Percentiles rank a stretch among this genome's conserved stretches.
Conservation (phyloP, 2,888 invertebrate genomes). For the Elegia similella region DNA sequence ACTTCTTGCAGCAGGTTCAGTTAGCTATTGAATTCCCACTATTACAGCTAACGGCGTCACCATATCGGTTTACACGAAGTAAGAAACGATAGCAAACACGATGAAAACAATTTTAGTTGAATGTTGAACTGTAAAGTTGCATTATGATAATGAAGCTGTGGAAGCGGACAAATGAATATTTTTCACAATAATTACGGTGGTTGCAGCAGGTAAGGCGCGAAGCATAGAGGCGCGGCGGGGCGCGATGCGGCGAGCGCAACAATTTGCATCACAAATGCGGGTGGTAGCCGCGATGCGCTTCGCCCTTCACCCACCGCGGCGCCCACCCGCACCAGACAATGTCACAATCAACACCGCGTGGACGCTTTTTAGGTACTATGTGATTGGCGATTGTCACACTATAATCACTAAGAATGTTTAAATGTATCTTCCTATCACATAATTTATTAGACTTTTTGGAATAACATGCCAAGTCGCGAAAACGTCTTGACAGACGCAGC, state of each 20-base stretch:
- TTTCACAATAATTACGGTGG: constrained; percentile 73
- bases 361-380: constrained; percentile 74
- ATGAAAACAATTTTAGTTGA: constrained; percentile 27
- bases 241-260: constrained; percentile 54
- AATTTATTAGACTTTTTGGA: neutral
- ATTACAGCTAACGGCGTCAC: constrained; percentile 51
- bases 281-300: constrained; percentile 59
- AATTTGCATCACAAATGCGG: constrained; percentile 70
- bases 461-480: neutral
- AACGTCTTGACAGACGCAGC: neutral
- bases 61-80: constrained; percentile 53
- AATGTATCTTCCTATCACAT: constrained; percentile 19
- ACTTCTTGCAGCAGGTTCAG: constrained; percentile 60
- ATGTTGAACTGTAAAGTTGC: constrained; percentile 36
- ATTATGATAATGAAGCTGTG: constrained; percentile 59
- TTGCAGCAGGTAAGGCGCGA: constrained; percentile 70
- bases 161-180: constrained; percentile 74
- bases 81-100: constrained; percentile 30
- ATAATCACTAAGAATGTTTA: constrained; percentile 56
- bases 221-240: constrained; percentile 53
- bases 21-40: constrained; percentile 70
- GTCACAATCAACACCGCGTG: constrained; percentile 79
- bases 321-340: constrained; percentile 69
- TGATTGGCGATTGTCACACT: constrained; percentile 74
- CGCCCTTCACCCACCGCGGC: constrained; percentile 45